Base-by-base conservation (phyloP, 1,140 invertebrate genomes). In the Trachymyrmex septentrionalis region DNA sequence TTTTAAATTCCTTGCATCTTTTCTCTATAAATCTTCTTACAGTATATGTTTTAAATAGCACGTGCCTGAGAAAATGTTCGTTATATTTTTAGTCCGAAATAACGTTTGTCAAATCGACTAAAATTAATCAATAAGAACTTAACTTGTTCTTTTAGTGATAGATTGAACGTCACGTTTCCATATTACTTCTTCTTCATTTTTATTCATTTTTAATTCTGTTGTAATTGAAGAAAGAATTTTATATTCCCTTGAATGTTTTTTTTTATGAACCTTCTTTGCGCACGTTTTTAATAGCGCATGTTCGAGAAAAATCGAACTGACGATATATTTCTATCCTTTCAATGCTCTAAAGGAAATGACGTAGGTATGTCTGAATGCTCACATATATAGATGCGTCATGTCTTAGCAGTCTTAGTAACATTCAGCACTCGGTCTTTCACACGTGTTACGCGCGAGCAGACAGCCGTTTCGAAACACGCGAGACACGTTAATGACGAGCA, bases 401-500 rank as follows among this genome's bases (percentile, higher is more conserved):
- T n/a, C 44, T 63, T 75, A 48, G 50, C 34, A 10, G 38, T n/a
- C 44, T 63, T 75, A 48, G 50, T 24, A 10, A 27, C 44, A 63
- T 63, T 59, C 44, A 57, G 48, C 50, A 14, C 21, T 81, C 66
- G 64, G 30, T 80, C 38, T 44, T 48, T 73, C 80, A 61, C 38
- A 10, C 24, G 53, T 34, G 38, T 4, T 27, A 73, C 24, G 48
- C 61, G 63, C 38, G 78, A 81, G 66, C 53, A 53, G 63, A 69
- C 66, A 71, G 69, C 7, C 59, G 67, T 69, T 38, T 34, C 69
- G 80, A 27, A 61, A 61, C 80, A 75, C 69, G 69, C 80, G 57
- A 73, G 69, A 50, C 55, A 75, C 55, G 34, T 84, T 84, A 84
- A 84, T 61, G 80, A 84, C 67, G 27, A 73, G 44, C 50, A 50